Base-by-base conservation (phyloP, 2,113 vertebrate species). In the Plectropomus leopardus region DNA sequence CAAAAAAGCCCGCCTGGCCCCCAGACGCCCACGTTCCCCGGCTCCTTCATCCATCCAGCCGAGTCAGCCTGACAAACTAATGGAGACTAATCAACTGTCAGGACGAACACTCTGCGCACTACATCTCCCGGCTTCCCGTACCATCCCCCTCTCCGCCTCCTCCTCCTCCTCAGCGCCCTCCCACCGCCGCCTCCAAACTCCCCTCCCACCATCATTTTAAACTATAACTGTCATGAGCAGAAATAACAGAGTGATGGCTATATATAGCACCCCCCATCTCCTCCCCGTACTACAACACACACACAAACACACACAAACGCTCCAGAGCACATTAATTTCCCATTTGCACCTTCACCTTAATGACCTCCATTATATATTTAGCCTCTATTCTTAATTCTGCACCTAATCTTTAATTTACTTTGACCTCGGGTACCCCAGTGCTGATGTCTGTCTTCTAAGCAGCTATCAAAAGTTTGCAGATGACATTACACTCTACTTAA, bases 21-120 rank as follows among this genome's bases (percentile, higher is more conserved):
- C 42, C 48, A 70, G 83, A 90, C 44, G 36, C 75, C 45, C 68
- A 72, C 54, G n/a, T 42, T 79, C 82, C 59, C 44, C 1, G 16
- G 32, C 67, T 59, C 75, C 71, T 68, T 54, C 87, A 90, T 91
- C 88, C 84, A 87, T 91, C 82, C 87, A 81, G 59, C 58, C 74
- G 72, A 44, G 55, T 92, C 92, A 64, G 71, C 71, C 80, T 74
- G 85, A 86, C 87, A 86, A 76, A 82, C 88, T 94, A 94, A 94
- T 94, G 88, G 86, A 93, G 91, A 92, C 87, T 92, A 92, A 94
- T 92, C 87, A 90, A 92, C 89, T 92, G 93, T 89, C 90, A 88
- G 74, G 68, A 47, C 16, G 26, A 83, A 72, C 85, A 74, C 64
- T 30, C 60, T 16, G 76, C 60, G 13, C 89, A 88, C 89, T 88